Percentiles rank a stretch among this genome's conserved stretches.
phyloP scores from a whole-genome alignment of 2,797 vertebrate genomes.

The Pyrocephalus nanus region DNA sequence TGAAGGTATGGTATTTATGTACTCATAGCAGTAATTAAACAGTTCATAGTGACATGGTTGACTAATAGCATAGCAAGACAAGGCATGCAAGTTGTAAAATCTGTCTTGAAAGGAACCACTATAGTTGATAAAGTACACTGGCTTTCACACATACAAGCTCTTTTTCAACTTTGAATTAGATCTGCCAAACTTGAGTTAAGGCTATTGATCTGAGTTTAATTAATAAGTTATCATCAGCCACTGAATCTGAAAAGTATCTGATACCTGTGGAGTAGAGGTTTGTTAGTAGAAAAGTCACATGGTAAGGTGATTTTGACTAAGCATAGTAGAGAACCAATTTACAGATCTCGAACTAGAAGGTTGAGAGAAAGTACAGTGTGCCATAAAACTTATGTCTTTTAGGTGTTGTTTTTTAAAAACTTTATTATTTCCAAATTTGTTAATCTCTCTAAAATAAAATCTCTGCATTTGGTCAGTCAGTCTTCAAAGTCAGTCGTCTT shows the following conservation, averaged over 20 bases:
- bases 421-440: not conserved
- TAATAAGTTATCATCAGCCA: not conserved
- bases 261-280: not conserved
- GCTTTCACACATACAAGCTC: not conserved
- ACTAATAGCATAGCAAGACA: not conserved
- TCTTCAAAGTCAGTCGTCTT: not conserved
- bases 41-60: not conserved
- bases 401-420: accelerated
- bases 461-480: not conserved
- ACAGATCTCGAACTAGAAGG: not conserved
- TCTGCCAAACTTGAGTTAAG: not conserved
- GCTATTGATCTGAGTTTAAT: not conserved
- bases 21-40: not conserved
- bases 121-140: not conserved
- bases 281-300: not conserved
- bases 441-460: not conserved
- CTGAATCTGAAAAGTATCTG: not conserved
- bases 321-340: not conserved
- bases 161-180: not conserved
- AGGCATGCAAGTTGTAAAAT: not conserved
- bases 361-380: not conserved
- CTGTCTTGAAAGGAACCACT: not conserved
- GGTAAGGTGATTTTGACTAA: not conserved
- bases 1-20: not conserved
- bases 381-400: not conserved